Percentiles rank a stretch among this genome's conserved stretches.
These are phyloP conservation scores for Pontoporia blainvillei DNA, from an alignment of 2,113 vertebrate genomes.

Conservation along the genomic window DNA sequence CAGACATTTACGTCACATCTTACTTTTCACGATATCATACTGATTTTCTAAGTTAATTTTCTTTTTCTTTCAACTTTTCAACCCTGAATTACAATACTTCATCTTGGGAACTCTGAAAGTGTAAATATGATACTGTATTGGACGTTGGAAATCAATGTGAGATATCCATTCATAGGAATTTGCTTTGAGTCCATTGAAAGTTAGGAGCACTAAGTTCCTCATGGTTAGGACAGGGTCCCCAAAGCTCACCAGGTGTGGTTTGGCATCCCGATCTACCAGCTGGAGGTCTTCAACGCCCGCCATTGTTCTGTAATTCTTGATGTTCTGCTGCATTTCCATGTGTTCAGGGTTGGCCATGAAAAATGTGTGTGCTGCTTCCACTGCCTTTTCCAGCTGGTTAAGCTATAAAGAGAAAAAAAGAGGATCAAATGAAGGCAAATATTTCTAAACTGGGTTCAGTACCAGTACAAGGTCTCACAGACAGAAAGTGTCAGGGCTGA, in stretches of 20 bases:
- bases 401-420: constrained; percentile 77
- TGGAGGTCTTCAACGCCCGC: constrained; percentile 79
- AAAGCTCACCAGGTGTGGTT: constrained; percentile 87
- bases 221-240: rapidly evolving
- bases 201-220: no score
- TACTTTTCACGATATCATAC: not conserved
- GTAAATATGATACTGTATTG: not conserved
- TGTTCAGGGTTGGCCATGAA: constrained; percentile 98
- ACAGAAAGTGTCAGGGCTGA: not conserved
- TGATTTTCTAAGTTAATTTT: not conserved
- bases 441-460: not conserved
- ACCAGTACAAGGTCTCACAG: not conserved
- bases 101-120: not conserved
- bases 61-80: not conserved
- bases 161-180: not conserved
- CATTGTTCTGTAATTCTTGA: constrained; percentile 88
- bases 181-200: not conserved
- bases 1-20: not conserved
- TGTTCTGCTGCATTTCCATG: constrained; percentile 91
- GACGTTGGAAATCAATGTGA: not conserved
- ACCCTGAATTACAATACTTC: not conserved
- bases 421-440: not conserved
- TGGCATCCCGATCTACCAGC: constrained; percentile 89
- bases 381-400: constrained; percentile 90
- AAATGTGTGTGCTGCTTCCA: constrained; percentile 94